These are phyloP conservation scores for Stomatorhinus walkeri DNA, from an alignment of 2,797 vertebrate species.

Conservation along the genomic window DNA sequence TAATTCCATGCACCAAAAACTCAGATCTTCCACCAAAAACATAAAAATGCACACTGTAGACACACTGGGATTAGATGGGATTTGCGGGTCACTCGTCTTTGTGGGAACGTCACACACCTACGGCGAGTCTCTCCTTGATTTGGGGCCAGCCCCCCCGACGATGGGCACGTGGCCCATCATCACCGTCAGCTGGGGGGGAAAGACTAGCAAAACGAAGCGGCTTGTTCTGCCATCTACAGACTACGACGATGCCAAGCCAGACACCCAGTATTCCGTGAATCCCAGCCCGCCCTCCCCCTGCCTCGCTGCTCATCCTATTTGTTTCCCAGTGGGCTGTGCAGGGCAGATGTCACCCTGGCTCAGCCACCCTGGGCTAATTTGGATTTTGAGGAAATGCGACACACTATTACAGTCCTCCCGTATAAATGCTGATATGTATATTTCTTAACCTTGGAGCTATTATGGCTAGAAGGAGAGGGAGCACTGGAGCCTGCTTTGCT, in stretches of 20 bases:
- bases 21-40: not conserved
- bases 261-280: not conserved
- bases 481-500: not conserved
- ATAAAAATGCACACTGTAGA: not conserved
- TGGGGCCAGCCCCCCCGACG: not conserved
- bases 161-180: not conserved
- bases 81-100: not conserved
- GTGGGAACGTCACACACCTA: not conserved
- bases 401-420: not conserved
- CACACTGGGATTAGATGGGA: not conserved
- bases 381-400: conserved; percentile 19
- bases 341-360: not conserved
- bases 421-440: not conserved
- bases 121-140: not conserved
- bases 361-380: conserved; percentile 6
- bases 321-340: not conserved
- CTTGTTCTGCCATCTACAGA: not conserved
- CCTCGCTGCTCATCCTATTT: not conserved
- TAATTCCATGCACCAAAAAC: not conserved
- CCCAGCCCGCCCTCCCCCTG: not conserved
- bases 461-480: not conserved
- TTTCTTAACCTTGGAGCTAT: not conserved
- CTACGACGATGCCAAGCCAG: not conserved
- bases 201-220: not conserved
- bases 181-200: not conserved